Percentiles rank a stretch among this genome's conserved stretches.
phyloP scores from a whole-genome alignment of 2,797 vertebrate genomes.

The Syngnathus rostellatus region DNA sequence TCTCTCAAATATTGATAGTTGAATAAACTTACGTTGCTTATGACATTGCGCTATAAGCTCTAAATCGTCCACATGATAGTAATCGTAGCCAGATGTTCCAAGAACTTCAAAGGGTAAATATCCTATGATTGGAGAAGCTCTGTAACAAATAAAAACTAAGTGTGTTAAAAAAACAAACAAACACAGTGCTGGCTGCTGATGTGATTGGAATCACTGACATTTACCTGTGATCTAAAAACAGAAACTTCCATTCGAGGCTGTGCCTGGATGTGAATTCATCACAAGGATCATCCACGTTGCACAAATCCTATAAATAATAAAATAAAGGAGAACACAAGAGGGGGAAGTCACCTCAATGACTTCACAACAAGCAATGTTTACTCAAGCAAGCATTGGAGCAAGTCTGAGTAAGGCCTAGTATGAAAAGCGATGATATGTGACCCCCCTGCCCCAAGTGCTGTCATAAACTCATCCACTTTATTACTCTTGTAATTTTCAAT shows the following conservation, averaged over 20 bases:
- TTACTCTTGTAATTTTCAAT: not conserved
- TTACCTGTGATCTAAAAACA: conserved; percentile 80
- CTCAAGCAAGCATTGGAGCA: not conserved
- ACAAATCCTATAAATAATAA: conserved; percentile 72
- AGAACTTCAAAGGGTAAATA: conserved; percentile 88
- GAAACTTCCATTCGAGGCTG: conserved; percentile 81
- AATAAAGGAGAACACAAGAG: not conserved
- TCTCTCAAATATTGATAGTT: not conserved
- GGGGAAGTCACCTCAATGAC: not conserved
- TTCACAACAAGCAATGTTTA: conserved; percentile 1
- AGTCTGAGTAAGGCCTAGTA: not conserved
- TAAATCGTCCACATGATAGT: conserved; percentile 86
- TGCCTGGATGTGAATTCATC: conserved; percentile 79
- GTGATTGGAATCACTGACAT: not conserved
- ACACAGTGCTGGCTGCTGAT: not conserved
- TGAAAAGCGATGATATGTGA: not conserved
- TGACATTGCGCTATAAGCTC: conserved; percentile 85
- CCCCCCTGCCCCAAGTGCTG: no score
- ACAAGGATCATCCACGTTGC: conserved; percentile 67
- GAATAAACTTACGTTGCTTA: conserved; percentile 72
- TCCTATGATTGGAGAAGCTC: conserved; percentile 81
- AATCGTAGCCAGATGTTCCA: conserved; percentile 85
- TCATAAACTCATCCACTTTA: not conserved
- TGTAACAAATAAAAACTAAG: conserved; percentile 43
- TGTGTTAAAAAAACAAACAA: not conserved